Percentiles rank a stretch among this genome's conserved stretches.
Evolutionary conservation across 2,797 vertebrate genomes (phyloP).

Genomic region (Gallinago stenura): DNA sequence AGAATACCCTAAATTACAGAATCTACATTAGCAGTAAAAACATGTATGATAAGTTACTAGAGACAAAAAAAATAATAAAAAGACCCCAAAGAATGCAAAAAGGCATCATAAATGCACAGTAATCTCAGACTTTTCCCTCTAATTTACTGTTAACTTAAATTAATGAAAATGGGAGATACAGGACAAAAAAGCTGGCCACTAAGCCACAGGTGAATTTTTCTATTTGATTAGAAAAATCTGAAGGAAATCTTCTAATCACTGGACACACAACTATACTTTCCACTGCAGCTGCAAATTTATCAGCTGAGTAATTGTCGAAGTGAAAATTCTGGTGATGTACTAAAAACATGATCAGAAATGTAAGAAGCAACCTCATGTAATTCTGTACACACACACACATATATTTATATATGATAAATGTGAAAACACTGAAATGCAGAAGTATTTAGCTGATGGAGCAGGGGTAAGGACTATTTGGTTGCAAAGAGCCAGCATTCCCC

Average conservation of each 20-base stretch:
- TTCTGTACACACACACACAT: fast-evolving
- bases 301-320: neutral
- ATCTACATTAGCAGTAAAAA: neutral
- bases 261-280: fast-evolving
- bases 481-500: neutral
- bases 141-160: neutral
- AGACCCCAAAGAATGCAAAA: neutral
- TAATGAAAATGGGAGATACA: neutral
- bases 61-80: neutral
- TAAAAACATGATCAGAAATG: neutral
- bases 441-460: neutral
- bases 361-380: neutral
- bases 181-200: neutral
- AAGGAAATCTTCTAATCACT: neutral
- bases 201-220: neutral
- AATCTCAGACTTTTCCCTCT: neutral
- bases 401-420: neutral
- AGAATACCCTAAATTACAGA: neutral
- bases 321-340: neutral
- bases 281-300: neutral
- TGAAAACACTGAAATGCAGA: neutral
- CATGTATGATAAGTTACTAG: neutral
- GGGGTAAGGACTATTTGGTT: neutral
- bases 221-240: neutral
- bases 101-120: neutral